These are phyloP conservation scores for Zaprionus nigranus DNA, from an alignment of 1,140 invertebrate species.

Conservation along the genomic window DNA sequence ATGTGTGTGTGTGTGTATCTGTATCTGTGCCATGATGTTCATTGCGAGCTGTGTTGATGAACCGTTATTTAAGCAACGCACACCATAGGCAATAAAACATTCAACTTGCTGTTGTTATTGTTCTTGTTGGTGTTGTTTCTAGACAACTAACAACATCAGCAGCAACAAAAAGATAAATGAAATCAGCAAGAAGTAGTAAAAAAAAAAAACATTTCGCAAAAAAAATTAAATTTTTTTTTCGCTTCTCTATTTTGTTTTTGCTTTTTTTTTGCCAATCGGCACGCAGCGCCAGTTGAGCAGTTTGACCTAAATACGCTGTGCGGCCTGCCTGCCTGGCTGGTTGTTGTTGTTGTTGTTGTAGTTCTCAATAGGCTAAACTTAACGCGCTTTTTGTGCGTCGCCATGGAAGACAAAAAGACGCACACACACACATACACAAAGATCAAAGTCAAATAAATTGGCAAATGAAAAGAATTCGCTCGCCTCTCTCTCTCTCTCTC, in stretches of 20 bases:
- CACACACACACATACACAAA: not conserved
- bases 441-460: constrained; percentile 40
- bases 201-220: constrained; percentile 47
- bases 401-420: constrained; percentile 36
- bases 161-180: constrained; percentile 63
- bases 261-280: constrained; percentile 66
- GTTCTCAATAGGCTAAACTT: constrained; percentile 61
- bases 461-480: constrained; percentile 51
- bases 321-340: constrained; percentile 1
- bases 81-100: constrained; percentile 53
- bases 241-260: constrained; percentile 4
- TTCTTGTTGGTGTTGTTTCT: constrained; percentile 9
- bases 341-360: constrained; percentile 35
- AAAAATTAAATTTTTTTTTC: constrained; percentile 32
- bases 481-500: constrained; percentile 15
- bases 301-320: constrained; percentile 72
- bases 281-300: constrained; percentile 68
- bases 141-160: constrained; percentile 17
- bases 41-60: constrained; percentile 37
- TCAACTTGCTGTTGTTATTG: constrained; percentile 19
- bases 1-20: constrained; percentile 18
- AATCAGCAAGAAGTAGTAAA: constrained; percentile 50
- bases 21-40: constrained; percentile 31
- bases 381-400: constrained; percentile 62
- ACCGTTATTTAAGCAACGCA: constrained; percentile 54